A percentile compares a stretch with the other conserved stretches of the same genome.
phyloP scores from a whole-genome alignment of 2,113 vertebrate genomes.

The Scytalopus superciliaris region DNA sequence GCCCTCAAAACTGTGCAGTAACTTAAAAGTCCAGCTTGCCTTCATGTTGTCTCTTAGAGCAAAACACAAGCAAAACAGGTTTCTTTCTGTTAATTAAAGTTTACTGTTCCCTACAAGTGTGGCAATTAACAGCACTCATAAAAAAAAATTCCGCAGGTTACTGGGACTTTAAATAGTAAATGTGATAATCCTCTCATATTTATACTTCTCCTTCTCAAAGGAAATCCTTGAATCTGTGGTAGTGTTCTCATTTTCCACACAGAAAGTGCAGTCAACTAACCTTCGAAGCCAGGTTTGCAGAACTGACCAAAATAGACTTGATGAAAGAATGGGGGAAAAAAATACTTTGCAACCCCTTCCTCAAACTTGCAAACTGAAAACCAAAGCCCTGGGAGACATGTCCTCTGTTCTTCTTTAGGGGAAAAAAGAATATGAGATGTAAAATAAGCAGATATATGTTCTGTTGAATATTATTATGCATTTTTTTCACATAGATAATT shows the following conservation, averaged over 20 bases:
- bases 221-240: slow-evolving; percentile 4
- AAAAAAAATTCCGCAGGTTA: slow-evolving; percentile 8
- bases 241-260: background rate
- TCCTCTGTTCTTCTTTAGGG: background rate
- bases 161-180: slow-evolving; percentile 10
- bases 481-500: background rate
- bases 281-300: background rate
- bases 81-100: background rate
- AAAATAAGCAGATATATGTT: background rate
- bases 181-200: slow-evolving; percentile 13
- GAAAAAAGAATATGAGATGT: background rate
- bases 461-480: background rate
- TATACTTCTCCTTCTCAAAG: slow-evolving; percentile 16
- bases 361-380: background rate
- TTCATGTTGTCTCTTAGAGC: background rate
- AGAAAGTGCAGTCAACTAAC: background rate
- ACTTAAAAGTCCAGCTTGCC: background rate
- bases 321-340: background rate
- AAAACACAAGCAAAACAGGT: background rate
- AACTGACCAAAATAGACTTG: background rate
- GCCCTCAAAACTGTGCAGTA: background rate
- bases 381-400: background rate
- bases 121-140: background rate
- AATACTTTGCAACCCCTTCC: background rate
- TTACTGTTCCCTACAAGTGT: background rate